These are phyloP conservation scores for Ecdyonurus torrentis DNA, from an alignment of 2,888 invertebrate genomes.

Conservation along the genomic window DNA sequence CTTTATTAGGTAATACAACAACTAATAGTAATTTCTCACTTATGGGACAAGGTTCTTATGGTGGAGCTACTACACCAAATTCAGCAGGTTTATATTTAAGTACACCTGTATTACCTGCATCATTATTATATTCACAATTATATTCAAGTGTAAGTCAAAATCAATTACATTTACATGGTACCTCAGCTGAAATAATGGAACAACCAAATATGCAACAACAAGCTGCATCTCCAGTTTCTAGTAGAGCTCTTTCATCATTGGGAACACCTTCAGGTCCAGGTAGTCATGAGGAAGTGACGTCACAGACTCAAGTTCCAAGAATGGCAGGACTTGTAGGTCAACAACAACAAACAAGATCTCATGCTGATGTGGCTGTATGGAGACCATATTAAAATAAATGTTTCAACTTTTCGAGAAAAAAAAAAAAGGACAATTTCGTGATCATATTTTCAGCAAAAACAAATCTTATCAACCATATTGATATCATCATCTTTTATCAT, in stretches of 20 bases:
- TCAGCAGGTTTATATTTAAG: slow-evolving; percentile 26
- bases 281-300: slow-evolving; percentile 6
- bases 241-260: slow-evolving; percentile 1
- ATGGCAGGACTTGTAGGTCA: slow-evolving; percentile 5
- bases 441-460: not conserved
- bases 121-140: slow-evolving; percentile 65
- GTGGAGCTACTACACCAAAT: slow-evolving; percentile 23
- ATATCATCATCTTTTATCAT: not conserved
- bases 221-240: not conserved
- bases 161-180: slow-evolving; percentile 13
- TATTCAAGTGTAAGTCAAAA: slow-evolving; percentile 49
- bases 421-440: too few relatives aligned
- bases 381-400: slow-evolving; percentile 36
- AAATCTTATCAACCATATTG: not conserved
- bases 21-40: slow-evolving; percentile 45
- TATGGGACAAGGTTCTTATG: slow-evolving; percentile 36
- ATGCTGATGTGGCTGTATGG: slow-evolving; percentile 52
- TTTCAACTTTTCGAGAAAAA: not conserved
- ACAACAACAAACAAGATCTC: slow-evolving; percentile 39
- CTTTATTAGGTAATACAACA: slow-evolving; percentile 39
- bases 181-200: slow-evolving; percentile 12
- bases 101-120: slow-evolving; percentile 59
- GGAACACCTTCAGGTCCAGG: slow-evolving; percentile 7
- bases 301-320: slow-evolving; percentile 6
- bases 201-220: slow-evolving; percentile 9